Percentiles rank a stretch among this genome's conserved stretches.
These are phyloP conservation scores for Nestor notabilis DNA, from an alignment of 2,113 vertebrate genomes.

Conservation along the genomic window DNA sequence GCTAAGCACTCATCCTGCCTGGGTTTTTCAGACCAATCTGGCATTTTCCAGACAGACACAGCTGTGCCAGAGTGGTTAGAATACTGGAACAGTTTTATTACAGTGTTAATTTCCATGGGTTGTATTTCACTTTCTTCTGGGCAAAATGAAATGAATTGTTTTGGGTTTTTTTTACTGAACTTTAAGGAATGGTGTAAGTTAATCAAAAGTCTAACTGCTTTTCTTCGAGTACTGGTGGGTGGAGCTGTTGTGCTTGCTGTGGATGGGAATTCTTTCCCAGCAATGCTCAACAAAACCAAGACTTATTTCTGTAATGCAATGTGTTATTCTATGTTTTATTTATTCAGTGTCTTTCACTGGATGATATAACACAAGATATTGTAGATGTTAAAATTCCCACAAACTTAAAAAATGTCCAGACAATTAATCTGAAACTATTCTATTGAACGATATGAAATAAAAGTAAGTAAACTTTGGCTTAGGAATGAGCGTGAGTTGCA, in stretches of 20 bases:
- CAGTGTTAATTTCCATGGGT: not conserved
- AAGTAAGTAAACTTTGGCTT: not conserved
- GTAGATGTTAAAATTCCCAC: not conserved
- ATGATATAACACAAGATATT: not conserved
- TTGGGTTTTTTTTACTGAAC: not conserved
- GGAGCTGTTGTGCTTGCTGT: not conserved
- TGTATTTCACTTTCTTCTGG: not conserved
- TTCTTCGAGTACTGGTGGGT: not conserved
- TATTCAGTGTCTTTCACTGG: not conserved
- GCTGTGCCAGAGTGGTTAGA: not conserved
- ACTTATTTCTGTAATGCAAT: not conserved
- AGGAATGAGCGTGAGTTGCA: not conserved
- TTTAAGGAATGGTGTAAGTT: not conserved
- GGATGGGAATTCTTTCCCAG: not conserved
- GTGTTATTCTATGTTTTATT: not conserved
- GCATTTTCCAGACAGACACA: not conserved
- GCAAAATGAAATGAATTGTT: not conserved
- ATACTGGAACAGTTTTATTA: not conserved
- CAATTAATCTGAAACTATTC: not conserved
- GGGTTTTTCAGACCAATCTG: not conserved
- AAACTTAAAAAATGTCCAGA: not conserved
- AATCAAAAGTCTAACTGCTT: not conserved
- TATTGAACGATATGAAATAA: not conserved
- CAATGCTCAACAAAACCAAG: not conserved
- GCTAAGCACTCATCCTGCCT: not conserved